Percentiles rank a stretch among this genome's conserved stretches.
phyloP scores from a whole-genome alignment of 2,113 vertebrate species.

The Etheostoma cragini region DNA sequence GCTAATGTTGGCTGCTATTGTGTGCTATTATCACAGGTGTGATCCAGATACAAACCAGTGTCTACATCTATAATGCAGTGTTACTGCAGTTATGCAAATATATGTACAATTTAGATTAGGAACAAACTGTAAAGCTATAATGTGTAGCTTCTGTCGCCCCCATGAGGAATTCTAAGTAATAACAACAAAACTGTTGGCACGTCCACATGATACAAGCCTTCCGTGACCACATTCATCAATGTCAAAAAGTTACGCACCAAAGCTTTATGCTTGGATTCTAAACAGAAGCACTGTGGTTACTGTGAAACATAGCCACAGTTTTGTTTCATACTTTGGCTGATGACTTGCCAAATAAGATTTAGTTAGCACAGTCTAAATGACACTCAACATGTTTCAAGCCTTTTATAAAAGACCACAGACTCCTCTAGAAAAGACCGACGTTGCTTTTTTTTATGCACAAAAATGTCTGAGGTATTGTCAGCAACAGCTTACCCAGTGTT shows the following conservation, averaged over 20 bases:
- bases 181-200: too few relatives aligned
- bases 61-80: background rate
- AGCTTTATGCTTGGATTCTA: background rate
- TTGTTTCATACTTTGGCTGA: background rate
- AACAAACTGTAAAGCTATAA: background rate
- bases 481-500: background rate
- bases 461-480: background rate
- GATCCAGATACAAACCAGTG: conserved; percentile 8
- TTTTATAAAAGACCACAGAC: background rate
- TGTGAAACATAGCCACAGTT: background rate
- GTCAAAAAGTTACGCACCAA: too few relatives aligned
- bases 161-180: too few relatives aligned
- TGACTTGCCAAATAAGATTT: background rate
- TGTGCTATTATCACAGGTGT: conserved; percentile 6
- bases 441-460: background rate
- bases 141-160: too few relatives aligned
- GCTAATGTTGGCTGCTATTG: conserved; percentile 4
- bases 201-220: too few relatives aligned
- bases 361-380: background rate
- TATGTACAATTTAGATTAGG: background rate
- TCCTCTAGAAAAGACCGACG: background rate
- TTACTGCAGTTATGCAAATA: background rate
- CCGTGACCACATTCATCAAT: too few relatives aligned
- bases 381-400: conserved; percentile 1
- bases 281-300: background rate